Evolutionary conservation across 2,888 invertebrate genomes (phyloP).

Genomic region (Byasa hedistus): DNA sequence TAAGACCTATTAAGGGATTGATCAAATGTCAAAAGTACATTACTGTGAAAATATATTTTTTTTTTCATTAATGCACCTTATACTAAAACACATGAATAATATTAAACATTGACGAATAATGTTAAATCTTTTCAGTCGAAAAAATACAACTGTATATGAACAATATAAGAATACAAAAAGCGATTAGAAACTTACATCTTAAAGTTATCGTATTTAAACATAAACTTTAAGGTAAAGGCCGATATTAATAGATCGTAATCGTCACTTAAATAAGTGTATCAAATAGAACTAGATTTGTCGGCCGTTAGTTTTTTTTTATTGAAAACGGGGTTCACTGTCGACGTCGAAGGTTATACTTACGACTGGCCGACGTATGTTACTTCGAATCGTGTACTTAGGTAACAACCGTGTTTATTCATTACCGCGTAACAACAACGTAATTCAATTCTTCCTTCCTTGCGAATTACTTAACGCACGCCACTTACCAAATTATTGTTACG

Average conservation of each 20-base stretch:
- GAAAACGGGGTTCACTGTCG: constrained; percentile 12
- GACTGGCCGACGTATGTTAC: constrained; percentile 41
- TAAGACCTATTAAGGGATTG: constrained; percentile 11
- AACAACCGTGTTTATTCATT: constrained; percentile 52
- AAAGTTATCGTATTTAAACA: too few species aligned
- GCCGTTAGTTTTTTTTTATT: constrained; percentile 13
- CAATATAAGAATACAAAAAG: too few species aligned
- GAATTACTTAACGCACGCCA: constrained; percentile 54
- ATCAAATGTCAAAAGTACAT: constrained; percentile 16
- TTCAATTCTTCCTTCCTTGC: constrained; percentile 63
- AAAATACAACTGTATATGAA: too few species aligned
- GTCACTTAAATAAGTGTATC: background rate
- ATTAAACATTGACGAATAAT: too few species aligned
- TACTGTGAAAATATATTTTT: background rate
- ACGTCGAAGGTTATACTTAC: constrained; percentile 8
- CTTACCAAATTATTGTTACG: constrained; percentile 11
- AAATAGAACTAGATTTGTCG: constrained; percentile 18
- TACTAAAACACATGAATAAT: too few species aligned
- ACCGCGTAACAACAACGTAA: constrained; percentile 48
- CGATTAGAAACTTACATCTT: too few species aligned
- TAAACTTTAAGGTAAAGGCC: too few species aligned
- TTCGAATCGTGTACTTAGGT: constrained; percentile 43
- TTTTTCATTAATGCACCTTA: background rate
- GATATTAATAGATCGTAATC: too few species aligned
- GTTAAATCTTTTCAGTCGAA: too few species aligned